Evolutionary conservation across 2,113 vertebrate genomes (phyloP), one percentile per base, ranked within the genome.

Genomic region (Prionailurus viverrinus): DNA sequence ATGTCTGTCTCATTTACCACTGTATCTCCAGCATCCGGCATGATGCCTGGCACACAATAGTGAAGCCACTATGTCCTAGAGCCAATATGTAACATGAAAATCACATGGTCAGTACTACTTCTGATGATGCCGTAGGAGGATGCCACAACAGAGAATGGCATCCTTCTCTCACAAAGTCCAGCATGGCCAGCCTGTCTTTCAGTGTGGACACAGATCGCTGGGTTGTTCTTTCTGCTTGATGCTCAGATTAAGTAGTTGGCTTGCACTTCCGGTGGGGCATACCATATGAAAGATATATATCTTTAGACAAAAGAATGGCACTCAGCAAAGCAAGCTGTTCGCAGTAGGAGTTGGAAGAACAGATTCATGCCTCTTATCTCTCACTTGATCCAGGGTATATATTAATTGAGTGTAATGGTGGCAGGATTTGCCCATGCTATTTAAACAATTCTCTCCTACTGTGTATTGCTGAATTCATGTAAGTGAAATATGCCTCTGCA

Each of bases 401-500:
- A 92, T 89, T 89, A 78, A 88, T 61, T 86, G 73, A 96, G 36
- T 91, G 76, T 73, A 79, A 53, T 79, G 87, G 33, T 93, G 29
- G 83, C 21, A 82, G 39, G 61, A 87, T 82, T 96, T 83, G 61
- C 33, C 74, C 33, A 23, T 45, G 71, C 61, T 79, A n/a, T 66
- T 94, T 82, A 93, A 95, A 91, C 48, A 87, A 41, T 94, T 97
- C 61, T 97, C 45, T 82, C 66, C 79, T 96, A 39, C 87, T 92
- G 9, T 79, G 31, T 83, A 61, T 71, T 86, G 61, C 88, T 95
- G 73, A 92, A 95, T 96, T 97, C 61, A 95, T 92, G 68, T 92
- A 97, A 97, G 73, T 61, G 79, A 95, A 96, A 89, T 92, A 90
- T 87, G 87, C 53, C 66, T 97, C 9, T 94, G 91, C 89, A 92